phyloP scores from a whole-genome alignment of 1,140 invertebrate species.

The Drosophila takahashii region DNA sequence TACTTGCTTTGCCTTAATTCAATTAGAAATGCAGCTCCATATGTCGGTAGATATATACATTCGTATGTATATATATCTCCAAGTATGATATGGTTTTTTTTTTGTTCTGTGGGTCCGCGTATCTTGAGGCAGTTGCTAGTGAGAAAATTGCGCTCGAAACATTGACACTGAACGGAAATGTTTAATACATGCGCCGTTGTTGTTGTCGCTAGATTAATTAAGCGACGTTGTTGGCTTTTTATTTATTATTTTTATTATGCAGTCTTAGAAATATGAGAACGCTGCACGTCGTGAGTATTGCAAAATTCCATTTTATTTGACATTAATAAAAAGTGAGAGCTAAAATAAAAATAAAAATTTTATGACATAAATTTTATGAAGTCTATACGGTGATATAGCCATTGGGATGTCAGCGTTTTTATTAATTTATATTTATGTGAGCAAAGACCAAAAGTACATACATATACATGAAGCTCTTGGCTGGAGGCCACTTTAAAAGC shows the following conservation, averaged over 20 bases:
- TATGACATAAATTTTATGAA: conserved; percentile 41
- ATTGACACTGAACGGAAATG: conserved; percentile 85
- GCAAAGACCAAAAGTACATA: background rate
- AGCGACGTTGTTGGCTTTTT: conserved; percentile 45
- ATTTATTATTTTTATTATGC: conserved; percentile 52
- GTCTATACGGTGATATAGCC: conserved; percentile 44
- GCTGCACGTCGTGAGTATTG: conserved; percentile 9
- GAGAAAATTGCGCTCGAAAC: conserved; percentile 81
- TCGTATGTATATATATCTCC: background rate
- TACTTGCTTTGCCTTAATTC: conserved; percentile 82
- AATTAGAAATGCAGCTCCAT: conserved; percentile 75
- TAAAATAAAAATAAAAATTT: conserved; percentile 38
- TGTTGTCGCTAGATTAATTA: conserved; percentile 73
- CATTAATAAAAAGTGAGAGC: conserved; percentile 56
- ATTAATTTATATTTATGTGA: conserved; percentile 54
- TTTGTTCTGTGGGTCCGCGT: conserved; percentile 41
- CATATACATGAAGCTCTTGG: conserved; percentile 26
- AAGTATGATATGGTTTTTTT: conserved; percentile 50
- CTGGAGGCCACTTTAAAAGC: conserved; percentile 54
- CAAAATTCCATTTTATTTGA: conserved; percentile 64
- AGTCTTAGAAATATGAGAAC: conserved; percentile 58
- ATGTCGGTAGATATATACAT: conserved; percentile 36
- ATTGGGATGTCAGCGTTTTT: conserved; percentile 54
- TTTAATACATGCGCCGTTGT: conserved; percentile 81
- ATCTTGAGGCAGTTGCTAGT: conserved; percentile 54